A percentile compares a stretch with the other conserved stretches of the same genome.
phyloP scores from a whole-genome alignment of 2,888 invertebrate species.

The Gortyna flavago region DNA sequence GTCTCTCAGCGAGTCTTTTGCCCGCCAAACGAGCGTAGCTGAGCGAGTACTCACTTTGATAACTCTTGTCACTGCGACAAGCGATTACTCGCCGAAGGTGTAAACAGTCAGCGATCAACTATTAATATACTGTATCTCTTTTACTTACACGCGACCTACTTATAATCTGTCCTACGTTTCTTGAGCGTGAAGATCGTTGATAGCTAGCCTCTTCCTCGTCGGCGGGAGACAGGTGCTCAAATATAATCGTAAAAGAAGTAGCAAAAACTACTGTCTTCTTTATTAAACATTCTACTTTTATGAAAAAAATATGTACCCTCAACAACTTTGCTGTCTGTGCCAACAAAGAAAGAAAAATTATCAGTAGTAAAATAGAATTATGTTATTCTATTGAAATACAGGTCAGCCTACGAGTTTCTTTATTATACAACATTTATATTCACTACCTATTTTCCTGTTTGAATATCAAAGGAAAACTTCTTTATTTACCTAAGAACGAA shows the following conservation, averaged over 20 bases:
- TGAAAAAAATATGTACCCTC: background rate
- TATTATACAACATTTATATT: conserved; percentile 56
- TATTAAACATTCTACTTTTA: background rate
- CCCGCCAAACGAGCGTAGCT: background rate
- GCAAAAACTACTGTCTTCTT: background rate
- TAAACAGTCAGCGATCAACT: no score
- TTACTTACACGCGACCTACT: no score
- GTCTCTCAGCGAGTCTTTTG: background rate
- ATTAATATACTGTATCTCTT: no score
- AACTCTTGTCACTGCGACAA: background rate
- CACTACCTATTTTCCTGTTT: conserved; percentile 56
- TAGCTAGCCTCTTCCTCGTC: background rate
- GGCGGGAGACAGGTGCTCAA: background rate
- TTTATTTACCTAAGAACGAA: conserved; percentile 53
- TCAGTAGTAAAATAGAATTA: conserved; percentile 3
- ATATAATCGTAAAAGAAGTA: background rate
- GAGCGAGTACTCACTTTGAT: background rate
- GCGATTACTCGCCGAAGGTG: background rate
- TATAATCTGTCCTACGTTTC: background rate
- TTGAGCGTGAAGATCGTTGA: background rate
- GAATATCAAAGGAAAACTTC: conserved; percentile 58
- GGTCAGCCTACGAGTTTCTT: conserved; percentile 30
- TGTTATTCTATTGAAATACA: conserved; percentile 37
- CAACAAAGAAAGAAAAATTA: background rate
- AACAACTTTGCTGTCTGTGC: background rate